Evolutionary conservation across 1,140 invertebrate species (phyloP).

Genomic region (Listronotus bonariensis): DNA sequence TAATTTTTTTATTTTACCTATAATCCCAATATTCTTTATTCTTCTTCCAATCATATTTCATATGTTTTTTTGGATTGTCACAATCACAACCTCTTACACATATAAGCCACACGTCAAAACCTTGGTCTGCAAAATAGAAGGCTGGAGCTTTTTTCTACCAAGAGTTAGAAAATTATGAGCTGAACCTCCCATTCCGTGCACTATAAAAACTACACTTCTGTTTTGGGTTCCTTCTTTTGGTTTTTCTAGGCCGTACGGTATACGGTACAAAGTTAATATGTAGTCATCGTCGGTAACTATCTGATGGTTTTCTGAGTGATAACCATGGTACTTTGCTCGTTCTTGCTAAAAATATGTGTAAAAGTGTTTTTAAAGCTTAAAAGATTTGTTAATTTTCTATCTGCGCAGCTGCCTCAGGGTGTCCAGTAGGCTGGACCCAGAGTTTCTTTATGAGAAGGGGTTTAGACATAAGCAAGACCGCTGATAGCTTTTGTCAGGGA

Average conservation of each 20-base stretch:
- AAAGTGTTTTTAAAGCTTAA: too few relatives aligned
- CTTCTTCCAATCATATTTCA: slow-evolving; percentile 12
- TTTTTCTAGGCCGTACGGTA: background rate
- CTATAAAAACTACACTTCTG: slow-evolving; percentile 18
- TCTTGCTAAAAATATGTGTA: slow-evolving; percentile 15
- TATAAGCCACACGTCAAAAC: slow-evolving; percentile 77
- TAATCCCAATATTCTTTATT: slow-evolving; percentile 24
- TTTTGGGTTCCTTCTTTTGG: background rate
- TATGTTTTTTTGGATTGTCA: slow-evolving; percentile 60
- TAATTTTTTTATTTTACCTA: too few relatives aligned
- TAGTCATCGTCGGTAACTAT: slow-evolving; percentile 21
- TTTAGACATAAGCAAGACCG: too few relatives aligned
- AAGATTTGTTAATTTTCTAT: too few relatives aligned
- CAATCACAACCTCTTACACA: slow-evolving; percentile 66
- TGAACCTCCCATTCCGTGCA: slow-evolving; percentile 26
- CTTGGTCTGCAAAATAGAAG: slow-evolving; percentile 68
- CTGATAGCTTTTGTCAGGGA: too few relatives aligned
- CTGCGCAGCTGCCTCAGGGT: too few relatives aligned
- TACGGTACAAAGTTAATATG: slow-evolving; percentile 12
- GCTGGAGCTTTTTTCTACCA: slow-evolving; percentile 44
- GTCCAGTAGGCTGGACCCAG: too few relatives aligned
- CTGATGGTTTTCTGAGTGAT: slow-evolving; percentile 3
- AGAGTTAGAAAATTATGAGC: slow-evolving; percentile 14
- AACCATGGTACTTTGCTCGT: slow-evolving; percentile 28
- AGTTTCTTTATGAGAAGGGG: too few relatives aligned